Evolutionary conservation across 2,888 invertebrate genomes (phyloP), one percentile per base, ranked within the genome.

Genomic region (Pollenia amentaria): DNA sequence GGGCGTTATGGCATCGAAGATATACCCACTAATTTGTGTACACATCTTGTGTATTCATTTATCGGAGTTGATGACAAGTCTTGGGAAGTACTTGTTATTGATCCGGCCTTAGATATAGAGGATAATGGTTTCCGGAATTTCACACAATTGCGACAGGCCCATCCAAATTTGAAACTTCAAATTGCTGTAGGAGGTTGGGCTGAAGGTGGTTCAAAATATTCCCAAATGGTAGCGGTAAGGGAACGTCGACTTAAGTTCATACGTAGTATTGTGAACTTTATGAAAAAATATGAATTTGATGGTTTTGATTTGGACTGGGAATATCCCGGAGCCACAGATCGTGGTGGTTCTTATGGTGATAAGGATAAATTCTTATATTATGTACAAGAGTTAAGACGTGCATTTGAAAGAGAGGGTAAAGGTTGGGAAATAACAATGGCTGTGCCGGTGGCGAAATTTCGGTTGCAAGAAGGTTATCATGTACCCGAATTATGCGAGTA

Each of bases 261-360:
- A 87, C 94, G 93, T 65, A 97, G 97, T 90, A 95, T 97, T 72
- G 95, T 97, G 67, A 96, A 95, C 88, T 97, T 97, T 91, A 95
- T 98, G 94, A 94, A 96, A 73, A 94, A 95, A 90, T 97, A 97
- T 91, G 94, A 95, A 38, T 98, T 98, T 89, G 97, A 97, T 90
- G 97, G 97, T 0, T 95, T 98, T 90, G 97, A 98, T 91, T 94
- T 97, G 90, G 97, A 98, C 91, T 98, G 98, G 97, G 98, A 98
- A 93, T 98, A 98, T 91, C 97, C 98, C 1, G 97, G 97, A 0
- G 98, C 98, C 0, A 95, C 97, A 0, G 98, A 98, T 92, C 95
- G 98, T 44, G 97, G 97, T 9, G 98, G 98, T 51, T 96, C 95
- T 79, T 97, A 95, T 93, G 95, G 96, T 12, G 98, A 98, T 93